Base-by-base conservation (phyloP, 2,888 invertebrate species). In the Stramonita haemastoma region DNA sequence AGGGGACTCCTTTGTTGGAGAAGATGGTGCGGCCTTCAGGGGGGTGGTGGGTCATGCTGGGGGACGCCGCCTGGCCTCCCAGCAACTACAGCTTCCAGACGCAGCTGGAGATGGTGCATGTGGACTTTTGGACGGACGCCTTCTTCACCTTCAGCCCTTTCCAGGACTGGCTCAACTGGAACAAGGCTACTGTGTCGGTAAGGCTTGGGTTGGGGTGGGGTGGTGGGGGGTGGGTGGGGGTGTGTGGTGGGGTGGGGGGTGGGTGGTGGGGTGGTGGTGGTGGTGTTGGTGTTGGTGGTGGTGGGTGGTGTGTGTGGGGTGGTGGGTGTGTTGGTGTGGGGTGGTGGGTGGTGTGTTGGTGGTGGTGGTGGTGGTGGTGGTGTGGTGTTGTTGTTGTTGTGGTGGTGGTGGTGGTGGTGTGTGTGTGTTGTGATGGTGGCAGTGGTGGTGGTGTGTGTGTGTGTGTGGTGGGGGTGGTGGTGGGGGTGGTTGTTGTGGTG, bases 61-160 rank as follows among this genome's bases (percentile, higher is more conserved):
- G 91, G 0, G 92, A 91, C 83, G 89, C 92, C 56, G 57, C 87
- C 1, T 73, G 56, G 6, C 90, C 87, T 2, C 93, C 91, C 89
- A 90, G 92, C 73, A 91, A 93, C 34, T 90, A 89, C 77, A 91
- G 93, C 87, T 92, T 94, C 36, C 91, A 93, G 73, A 77, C 70
- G 6, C 90, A 91, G 29, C 86, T 95, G 17, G 90, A 93, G 91
- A 93, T 92, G 77, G 93, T 93, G 1, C 93, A 93, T 86, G 91
- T 94, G 8, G 94, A 94, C 66, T 94, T 92, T 90, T 94, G 94
- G 94, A 93, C 93, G 0, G 91, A 93, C 29, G 94, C 93, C 2
- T 91, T 95, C 83, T 95, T 94, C 88, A 93, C 93, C 0, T 91
- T 93, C 86, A 91, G 90, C 26, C 92, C 94, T 0, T 36, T 46